A percentile compares a stretch with the other conserved stretches of the same genome.
phyloP scores from a whole-genome alignment of 2,888 invertebrate species.

The Leptinotarsa peninsularis region DNA sequence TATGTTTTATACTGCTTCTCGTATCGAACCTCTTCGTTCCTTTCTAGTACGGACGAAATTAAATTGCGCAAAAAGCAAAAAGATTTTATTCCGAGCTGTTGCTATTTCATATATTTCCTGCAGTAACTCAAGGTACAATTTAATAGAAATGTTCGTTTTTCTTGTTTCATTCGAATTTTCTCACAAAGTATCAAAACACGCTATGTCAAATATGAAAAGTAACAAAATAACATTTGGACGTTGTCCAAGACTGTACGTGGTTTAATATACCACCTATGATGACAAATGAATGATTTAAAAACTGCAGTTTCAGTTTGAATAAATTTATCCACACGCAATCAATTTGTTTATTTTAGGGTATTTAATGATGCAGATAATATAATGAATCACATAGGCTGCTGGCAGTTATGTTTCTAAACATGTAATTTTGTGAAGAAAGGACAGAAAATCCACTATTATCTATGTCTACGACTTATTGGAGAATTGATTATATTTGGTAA shows the following conservation, averaged over 20 bases:
- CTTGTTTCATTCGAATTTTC: neutral
- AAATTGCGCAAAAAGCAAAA: slow-evolving; percentile 24
- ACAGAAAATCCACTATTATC: no score
- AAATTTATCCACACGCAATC: neutral
- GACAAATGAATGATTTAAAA: neutral
- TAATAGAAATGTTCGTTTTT: slow-evolving; percentile 11
- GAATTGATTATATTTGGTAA: no score
- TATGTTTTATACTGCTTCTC: slow-evolving; percentile 1
- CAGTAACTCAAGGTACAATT: slow-evolving; percentile 11
- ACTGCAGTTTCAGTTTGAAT: neutral
- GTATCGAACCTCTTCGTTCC: neutral
- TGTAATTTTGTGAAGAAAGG: no score
- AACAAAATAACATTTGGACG: neutral
- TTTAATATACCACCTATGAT: neutral
- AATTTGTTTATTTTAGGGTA: neutral
- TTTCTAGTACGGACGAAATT: slow-evolving; percentile 15
- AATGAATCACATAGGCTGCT: no score
- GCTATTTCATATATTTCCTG: slow-evolving; percentile 19
- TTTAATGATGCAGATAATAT: neutral
- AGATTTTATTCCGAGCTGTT: slow-evolving; percentile 3
- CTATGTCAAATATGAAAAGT: slow-evolving; percentile 4
- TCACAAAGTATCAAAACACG: slow-evolving; percentile 1
- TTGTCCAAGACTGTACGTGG: neutral
- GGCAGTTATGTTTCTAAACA: no score
- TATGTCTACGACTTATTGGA: no score